These are phyloP conservation scores for Stegophylla sp. DNA, from an alignment of 2,888 invertebrate genomes.

Conservation along the genomic window DNA sequence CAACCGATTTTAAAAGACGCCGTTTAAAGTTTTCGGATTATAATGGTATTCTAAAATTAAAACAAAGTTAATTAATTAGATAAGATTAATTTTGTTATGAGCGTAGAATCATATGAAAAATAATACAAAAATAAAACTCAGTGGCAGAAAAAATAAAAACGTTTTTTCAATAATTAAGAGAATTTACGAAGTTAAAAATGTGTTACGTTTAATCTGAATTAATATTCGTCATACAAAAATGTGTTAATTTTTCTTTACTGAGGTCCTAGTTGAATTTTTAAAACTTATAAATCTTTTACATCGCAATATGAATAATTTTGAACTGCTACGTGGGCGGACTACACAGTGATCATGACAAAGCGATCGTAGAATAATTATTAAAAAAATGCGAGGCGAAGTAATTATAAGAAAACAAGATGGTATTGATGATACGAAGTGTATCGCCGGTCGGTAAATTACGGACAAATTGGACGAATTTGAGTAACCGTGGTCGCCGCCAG, in stretches of 20 bases:
- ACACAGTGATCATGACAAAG: background rate
- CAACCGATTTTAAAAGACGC: slow-evolving; percentile 42
- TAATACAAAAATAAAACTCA: background rate
- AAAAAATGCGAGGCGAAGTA: slow-evolving; percentile 6
- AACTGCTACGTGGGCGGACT: slow-evolving; percentile 28
- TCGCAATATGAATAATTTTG: slow-evolving; percentile 5
- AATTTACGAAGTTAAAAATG: background rate
- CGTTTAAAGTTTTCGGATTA: slow-evolving; percentile 45
- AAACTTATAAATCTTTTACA: slow-evolving; percentile 1
- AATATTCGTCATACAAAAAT: background rate
- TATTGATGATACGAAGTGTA: background rate
- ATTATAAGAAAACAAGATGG: slow-evolving; percentile 28
- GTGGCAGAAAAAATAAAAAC: background rate
- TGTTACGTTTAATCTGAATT: background rate
- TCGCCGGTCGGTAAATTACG: slow-evolving; percentile 22
- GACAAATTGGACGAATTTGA: slow-evolving; percentile 48
- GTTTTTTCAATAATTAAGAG: background rate
- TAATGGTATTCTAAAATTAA: slow-evolving; percentile 46
- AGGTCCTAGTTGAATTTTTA: background rate
- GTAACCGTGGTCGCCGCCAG: slow-evolving; percentile 13
- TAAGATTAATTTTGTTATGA: slow-evolving; percentile 29
- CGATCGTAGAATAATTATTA: slow-evolving; percentile 10
- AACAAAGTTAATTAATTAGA: slow-evolving; percentile 28
- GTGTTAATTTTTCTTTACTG: background rate
- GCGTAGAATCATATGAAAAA: slow-evolving; percentile 13